These are phyloP conservation scores for Oryzias dopingdopingensis DNA, from an alignment of 2,797 vertebrate genomes.

Conservation along the genomic window DNA sequence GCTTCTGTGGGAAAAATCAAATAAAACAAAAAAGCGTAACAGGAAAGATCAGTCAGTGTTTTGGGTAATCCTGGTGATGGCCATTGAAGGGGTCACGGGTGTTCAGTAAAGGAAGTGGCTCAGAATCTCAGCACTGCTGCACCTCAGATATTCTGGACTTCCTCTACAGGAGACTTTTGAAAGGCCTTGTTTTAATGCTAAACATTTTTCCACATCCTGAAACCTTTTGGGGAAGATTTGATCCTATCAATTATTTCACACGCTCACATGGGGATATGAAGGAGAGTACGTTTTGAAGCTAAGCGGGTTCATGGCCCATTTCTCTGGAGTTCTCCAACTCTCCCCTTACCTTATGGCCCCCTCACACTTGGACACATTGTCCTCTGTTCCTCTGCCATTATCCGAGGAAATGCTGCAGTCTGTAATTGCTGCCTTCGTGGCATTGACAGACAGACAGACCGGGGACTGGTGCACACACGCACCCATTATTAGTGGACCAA, in stretches of 20 bases:
- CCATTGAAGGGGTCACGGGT: slow-evolving; percentile 67
- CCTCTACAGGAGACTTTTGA: no score
- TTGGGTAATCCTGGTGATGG: slow-evolving; percentile 70
- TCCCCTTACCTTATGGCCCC: slow-evolving; percentile 32
- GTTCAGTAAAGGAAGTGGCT: slow-evolving; percentile 71
- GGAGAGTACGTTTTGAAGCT: no score
- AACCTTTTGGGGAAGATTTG: no score
- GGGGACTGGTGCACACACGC: slow-evolving; percentile 80
- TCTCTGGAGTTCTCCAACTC: slow-evolving; percentile 23
- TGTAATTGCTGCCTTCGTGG: slow-evolving; percentile 77
- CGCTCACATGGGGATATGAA: no score
- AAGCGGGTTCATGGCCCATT: no score
- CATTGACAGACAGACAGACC: slow-evolving; percentile 70
- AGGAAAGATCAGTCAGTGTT: slow-evolving; percentile 68
- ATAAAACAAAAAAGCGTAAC: slow-evolving; percentile 73
- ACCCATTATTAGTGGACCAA: slow-evolving; percentile 79
- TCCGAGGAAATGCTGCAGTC: slow-evolving; percentile 60
- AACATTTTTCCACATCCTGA: no score
- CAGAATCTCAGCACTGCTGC: slow-evolving; percentile 30
- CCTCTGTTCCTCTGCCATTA: slow-evolving; percentile 53
- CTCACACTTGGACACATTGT: slow-evolving; percentile 33
- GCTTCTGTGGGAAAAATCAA: slow-evolving; percentile 74
- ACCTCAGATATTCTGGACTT: slow-evolving; percentile 33
- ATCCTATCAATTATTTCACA: no score
- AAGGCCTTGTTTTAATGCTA: no score